Evolutionary conservation across 2,113 vertebrate species (phyloP).

Genomic region (Hoplias malabaricus): DNA sequence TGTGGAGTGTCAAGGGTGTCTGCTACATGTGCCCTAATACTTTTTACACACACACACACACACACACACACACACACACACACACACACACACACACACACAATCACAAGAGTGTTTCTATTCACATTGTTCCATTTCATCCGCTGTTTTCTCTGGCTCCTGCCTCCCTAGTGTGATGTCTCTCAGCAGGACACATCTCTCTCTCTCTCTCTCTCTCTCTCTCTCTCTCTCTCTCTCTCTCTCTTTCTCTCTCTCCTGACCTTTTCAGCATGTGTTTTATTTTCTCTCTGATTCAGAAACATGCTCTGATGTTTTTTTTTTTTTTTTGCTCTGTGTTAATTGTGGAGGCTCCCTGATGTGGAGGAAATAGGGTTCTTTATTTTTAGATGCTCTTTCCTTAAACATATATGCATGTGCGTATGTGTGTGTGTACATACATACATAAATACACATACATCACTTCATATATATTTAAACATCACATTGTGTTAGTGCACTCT

Average conservation of each 20-base stretch:
- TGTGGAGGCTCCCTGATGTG: conserved; percentile 1
- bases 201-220: not conserved
- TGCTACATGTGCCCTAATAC: no score
- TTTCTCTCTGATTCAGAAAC: not conserved
- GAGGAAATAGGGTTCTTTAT: conserved; percentile 17
- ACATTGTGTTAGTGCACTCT: no score
- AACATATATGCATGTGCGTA: not conserved
- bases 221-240: not conserved
- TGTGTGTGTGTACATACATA: no score
- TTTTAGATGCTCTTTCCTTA: not conserved
- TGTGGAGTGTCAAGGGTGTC: not conserved
- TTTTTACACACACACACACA: not conserved
- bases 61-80: not conserved
- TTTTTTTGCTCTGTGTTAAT: conserved; percentile 20
- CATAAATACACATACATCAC: no score
- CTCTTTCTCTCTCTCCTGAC: not conserved
- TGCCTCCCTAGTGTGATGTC: conserved; percentile 28
- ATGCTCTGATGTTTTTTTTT: conserved; percentile 3
- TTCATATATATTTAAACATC: no score
- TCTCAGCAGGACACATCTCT: conserved; percentile 11
- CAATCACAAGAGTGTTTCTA: conserved; percentile 28
- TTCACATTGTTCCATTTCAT: conserved; percentile 36
- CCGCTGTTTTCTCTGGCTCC: conserved; percentile 40
- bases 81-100: conserved; percentile 11
- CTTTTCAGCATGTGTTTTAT: conserved; percentile 19